Evolutionary conservation across 2,113 vertebrate species (phyloP), one percentile per base, ranked within the genome.

Genomic region (Zootoca vivipara): DNA sequence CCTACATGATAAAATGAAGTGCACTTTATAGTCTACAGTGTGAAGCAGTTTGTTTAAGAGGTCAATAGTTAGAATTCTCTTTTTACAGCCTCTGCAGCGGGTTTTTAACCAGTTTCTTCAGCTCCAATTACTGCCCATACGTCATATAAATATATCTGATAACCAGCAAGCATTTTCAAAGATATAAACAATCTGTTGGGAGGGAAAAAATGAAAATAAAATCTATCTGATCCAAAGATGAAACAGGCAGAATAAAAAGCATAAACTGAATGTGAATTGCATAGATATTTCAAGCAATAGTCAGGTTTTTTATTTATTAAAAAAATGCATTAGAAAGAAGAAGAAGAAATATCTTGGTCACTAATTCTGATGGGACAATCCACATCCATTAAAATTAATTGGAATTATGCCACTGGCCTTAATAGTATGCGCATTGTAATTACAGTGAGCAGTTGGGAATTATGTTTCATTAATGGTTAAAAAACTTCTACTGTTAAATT

Each of bases 201-300:
- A 42, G 87, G 87, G 88, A 91, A 93, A 90, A 89, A 93, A 80
- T 3, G 89, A 42, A 15, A 20, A 33, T 83, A 92, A 93, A 93
- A 52, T 22, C 56, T 33, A 42, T 78, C 24, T 0, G 0, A 91
- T 85, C 85, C 78, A 64, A 75, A 85, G 87, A 52, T 88, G 81
- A 84, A 87, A 91, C 84, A n/a, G 64, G 93, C 83, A 90, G 86
- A 88, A 93, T 1, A 92, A 90, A 92, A 91, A 92, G 89, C 83
- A 82, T 0, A 85, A 38, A 87, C 7, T 87, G 65, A 93, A 92
- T 78, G 20, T 78, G 20, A 82, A 72, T 89, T 83, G 10, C 69
- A 77, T 87, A 87, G 91, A 91, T 89, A 90, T 88, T 67, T 88
- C 46, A 52, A 52, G 10, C 46, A 52, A 52, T 0, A 52, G 46